Evolutionary conservation across 2,797 vertebrate species (phyloP), one percentile per base, ranked within the genome.

Genomic region (Tragopan temminckii): DNA sequence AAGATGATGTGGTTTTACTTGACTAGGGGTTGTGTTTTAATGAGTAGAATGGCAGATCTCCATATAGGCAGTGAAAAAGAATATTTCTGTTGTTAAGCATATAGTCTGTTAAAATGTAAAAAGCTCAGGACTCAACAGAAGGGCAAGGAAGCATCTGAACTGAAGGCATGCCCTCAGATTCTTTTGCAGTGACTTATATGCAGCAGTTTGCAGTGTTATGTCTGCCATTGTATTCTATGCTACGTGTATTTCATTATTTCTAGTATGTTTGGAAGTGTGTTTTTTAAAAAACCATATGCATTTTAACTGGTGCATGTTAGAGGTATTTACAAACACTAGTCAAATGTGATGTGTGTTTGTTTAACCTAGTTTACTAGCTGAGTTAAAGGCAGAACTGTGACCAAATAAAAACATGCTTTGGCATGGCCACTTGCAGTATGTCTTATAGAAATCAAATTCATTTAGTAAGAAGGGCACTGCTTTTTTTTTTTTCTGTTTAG

Each of bases 311-410:
- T 55, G 81, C 55, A 3, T 63, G 61, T 40, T 57, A 63, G 79
- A 75, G 36, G 4, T 94, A 84, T 95, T 97, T 97, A 95, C 75
- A 95, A 84, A 63, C 42, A 75, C 53, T 35, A 40, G 82, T 92
- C 95, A 96, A 84, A 91, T 20, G 43, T 55, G 62, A 86, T 69
- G 33, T 81, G 33, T 85, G 45, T 87, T 95, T 96, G 59, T 94
- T 97, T 92, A 91, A 88, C 55, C 14, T 87, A 74, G 74, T 91
- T 93, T 55, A 69, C 74, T 59, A 74, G 20, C 35, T 59, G 67
- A 70, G 53, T 71, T 94, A 64, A 95, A 88, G 80, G 71, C 78
- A 92, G 20, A 29, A 38, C 82, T 92, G 61, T 74, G 93, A 90
- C 89, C 91, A 42, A 84, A 79, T 46, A 50, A 92, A 93, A 96